A percentile compares a stretch with the other conserved stretches of the same genome.
Conservation (phyloP, 2,888 invertebrate genomes). For the Ferrisia virgata region DNA sequence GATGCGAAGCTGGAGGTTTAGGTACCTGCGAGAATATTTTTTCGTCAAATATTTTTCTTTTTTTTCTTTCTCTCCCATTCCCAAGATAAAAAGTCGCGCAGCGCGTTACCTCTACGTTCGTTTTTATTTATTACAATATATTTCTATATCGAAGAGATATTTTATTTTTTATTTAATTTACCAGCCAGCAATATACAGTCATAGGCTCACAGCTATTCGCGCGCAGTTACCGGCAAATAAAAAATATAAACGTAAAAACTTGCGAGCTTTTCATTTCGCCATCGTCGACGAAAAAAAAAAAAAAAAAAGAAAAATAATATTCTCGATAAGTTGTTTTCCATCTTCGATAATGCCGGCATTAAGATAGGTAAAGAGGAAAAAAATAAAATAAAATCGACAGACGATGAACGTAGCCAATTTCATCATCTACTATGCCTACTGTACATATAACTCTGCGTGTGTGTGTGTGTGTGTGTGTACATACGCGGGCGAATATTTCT, state of each 20-base stretch:
- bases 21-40: too few species aligned
- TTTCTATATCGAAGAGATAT: constrained; percentile 16
- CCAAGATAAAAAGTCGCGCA: constrained; percentile 16
- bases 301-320: too few species aligned
- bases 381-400: neutral
- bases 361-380: neutral
- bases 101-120: too few species aligned
- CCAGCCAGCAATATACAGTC: neutral
- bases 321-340: neutral
- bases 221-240: neutral
- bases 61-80: neutral
- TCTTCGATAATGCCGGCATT: neutral
- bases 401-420: neutral
- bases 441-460: too few species aligned
- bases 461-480: too few species aligned
- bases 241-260: constrained; percentile 11
- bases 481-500: too few species aligned
- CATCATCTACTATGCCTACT: neutral
- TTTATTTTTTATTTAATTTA: constrained; percentile 15
- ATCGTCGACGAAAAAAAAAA: neutral
- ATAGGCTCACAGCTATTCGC: neutral
- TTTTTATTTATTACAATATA: constrained; percentile 8
- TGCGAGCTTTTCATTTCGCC: neutral
- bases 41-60: constrained; percentile 25
- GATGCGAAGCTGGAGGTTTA: too few species aligned